Evolutionary conservation across 2,888 invertebrate genomes (phyloP), one percentile per base, ranked within the genome.

Genomic region (Physocephala rufipes): DNA sequence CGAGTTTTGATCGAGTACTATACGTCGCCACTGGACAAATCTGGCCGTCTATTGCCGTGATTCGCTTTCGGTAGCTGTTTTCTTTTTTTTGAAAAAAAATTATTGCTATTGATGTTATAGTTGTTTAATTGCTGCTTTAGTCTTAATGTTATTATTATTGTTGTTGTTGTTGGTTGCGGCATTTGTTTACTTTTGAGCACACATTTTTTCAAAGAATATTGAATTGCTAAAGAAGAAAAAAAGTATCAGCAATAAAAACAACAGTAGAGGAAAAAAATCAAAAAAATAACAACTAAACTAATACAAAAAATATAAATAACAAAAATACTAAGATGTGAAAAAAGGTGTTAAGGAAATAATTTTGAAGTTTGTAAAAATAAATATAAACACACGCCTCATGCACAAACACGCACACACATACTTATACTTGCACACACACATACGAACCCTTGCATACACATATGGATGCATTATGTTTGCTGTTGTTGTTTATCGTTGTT

Each of bases 131-230:
- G 51, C 49, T 51, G 51, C 55, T 67, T n/a, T 66, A 26, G 30
- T 59, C n/a, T 24, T 47, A n/a, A n/a, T n/a, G n/a, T 49, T 59
- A 49, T 43, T 61, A 3, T 53, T 66, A 59, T 61, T 47, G 9
- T 58, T 7, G 16, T 36, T 62, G 49, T 30, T 36, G 64, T 24
- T 24, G 16, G 28, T 64, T 36, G 49, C 24, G 24, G 21, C 30
- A 15, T 55, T 70, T 53, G 16, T 26, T 70, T 55, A 58, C 55
- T 28, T 66, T 66, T 55, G n/a, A 5, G 58, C 58, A 70, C 64
- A 58, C 53, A 36, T 67, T 63, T 64, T 58, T 66, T 62, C 61
- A 53, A 67, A 58, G 55, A 71, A 71, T 71, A 71, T 71, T 71
- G 55, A 67, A 63, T 71, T 71, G 67, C 71, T n/a, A n/a, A n/a